Conservation (phyloP, 2,113 vertebrate genomes). For the Hucho hucho region DNA sequence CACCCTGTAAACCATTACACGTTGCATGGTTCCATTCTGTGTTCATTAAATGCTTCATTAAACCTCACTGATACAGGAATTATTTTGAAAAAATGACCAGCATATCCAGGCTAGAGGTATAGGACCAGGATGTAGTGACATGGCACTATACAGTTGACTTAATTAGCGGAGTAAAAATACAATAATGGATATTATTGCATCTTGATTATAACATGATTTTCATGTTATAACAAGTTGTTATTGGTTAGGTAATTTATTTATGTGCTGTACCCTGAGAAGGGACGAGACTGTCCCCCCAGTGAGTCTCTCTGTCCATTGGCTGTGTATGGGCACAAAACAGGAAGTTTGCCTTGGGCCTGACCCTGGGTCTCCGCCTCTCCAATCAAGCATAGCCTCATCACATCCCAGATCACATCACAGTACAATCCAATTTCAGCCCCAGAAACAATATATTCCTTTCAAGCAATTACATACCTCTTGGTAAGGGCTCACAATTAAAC, state of each 20-base stretch:
- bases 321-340: constrained; percentile 40
- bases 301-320: constrained; percentile 7
- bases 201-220: not conserved
- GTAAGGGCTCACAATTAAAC: constrained; percentile 69
- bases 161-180: not conserved
- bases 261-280: constrained; percentile 9
- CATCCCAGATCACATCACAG: constrained; percentile 44
- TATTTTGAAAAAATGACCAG: not conserved
- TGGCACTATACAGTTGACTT: not conserved
- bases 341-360: constrained; percentile 47
- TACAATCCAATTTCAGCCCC: constrained; percentile 45
- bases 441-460: constrained; percentile 49
- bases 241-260: not conserved
- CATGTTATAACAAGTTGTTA: not conserved
- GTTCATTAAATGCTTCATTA: not conserved
- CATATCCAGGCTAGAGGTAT: not conserved
- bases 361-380: constrained; percentile 37
- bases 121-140: not conserved
- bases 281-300: constrained; percentile 14
- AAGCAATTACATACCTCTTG: constrained; percentile 72
- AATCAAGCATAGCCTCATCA: constrained; percentile 19
- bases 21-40: not conserved
- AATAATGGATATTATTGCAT: not conserved
- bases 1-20: too few species aligned
- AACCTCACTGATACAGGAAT: not conserved